Percentiles rank a stretch among this genome's conserved stretches.
These are phyloP conservation scores for Epinephelus moara DNA, from an alignment of 2,113 vertebrate genomes.

Conservation along the genomic window DNA sequence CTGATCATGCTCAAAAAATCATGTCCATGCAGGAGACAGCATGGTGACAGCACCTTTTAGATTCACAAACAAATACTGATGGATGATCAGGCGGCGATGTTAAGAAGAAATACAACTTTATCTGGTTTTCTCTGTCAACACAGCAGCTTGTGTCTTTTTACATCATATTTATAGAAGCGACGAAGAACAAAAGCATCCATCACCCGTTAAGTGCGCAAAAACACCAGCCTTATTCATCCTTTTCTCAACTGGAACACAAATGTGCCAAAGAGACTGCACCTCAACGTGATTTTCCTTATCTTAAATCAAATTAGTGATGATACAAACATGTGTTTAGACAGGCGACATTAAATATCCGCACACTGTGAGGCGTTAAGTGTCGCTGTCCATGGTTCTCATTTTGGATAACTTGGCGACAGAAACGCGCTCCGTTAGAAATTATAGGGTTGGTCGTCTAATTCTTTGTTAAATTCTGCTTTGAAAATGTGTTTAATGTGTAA, in stretches of 20 bases:
- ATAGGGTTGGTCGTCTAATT: not conserved
- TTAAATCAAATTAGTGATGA: not conserved
- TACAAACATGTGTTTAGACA: not conserved
- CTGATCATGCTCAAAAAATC: not conserved
- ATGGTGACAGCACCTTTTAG: conserved; percentile 45
- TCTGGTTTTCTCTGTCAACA: not conserved
- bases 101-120: conserved; percentile 19
- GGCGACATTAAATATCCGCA: conserved; percentile 24
- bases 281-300: not conserved
- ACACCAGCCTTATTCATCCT: not conserved
- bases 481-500: not conserved
- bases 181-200: conserved; percentile 4
- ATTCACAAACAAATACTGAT: conserved; percentile 34
- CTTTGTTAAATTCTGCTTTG: not conserved
- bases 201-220: conserved; percentile 13
- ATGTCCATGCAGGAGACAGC: not conserved
- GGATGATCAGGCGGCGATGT: not conserved
- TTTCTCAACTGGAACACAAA: not conserved
- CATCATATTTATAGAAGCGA: not conserved
- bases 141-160: not conserved
- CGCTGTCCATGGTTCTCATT: conserved; percentile 69
- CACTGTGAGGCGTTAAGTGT: conserved; percentile 1
- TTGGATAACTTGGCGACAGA: conserved; percentile 59
- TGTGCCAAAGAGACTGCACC: not conserved
- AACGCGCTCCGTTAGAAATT: conserved; percentile 38